phyloP scores from a whole-genome alignment of 2,797 vertebrate species.

The Podarcis lilfordi region DNA sequence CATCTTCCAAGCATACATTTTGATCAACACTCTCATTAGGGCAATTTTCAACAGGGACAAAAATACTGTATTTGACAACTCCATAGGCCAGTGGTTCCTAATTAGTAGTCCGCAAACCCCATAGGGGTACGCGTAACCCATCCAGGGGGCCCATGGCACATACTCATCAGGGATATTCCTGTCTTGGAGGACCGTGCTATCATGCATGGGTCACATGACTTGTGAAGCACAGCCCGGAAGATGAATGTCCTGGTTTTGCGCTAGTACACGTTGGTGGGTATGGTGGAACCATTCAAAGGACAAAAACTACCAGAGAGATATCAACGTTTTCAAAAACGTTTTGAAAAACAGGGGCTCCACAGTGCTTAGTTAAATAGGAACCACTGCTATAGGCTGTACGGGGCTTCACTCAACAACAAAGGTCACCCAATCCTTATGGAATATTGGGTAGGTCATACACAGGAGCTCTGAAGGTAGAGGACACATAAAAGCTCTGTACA shows the following conservation, averaged over 20 bases:
- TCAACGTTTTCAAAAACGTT: neutral
- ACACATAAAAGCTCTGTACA: neutral
- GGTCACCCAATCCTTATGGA: neutral
- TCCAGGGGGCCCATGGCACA: no score
- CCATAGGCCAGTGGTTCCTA: no score
- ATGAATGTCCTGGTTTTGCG: no score
- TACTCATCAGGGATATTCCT: no score
- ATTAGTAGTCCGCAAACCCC: no score
- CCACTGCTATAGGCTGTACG: neutral
- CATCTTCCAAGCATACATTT: neutral
- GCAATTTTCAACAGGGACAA: neutral
- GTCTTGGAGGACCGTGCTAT: no score
- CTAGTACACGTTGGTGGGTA: no score
- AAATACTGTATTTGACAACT: neutral
- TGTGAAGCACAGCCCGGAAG: no score
- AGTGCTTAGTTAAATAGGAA: no score
- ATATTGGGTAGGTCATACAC: neutral
- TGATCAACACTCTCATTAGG: neutral
- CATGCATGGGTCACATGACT: no score
- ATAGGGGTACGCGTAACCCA: rapidly evolving
- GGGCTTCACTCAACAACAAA: neutral
- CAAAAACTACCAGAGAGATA: neutral
- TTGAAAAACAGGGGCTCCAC: neutral
- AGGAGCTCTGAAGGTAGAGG: no score
- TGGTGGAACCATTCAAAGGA: no score